These are phyloP conservation scores for Cerceris ruficornis DNA, from an alignment of 2,888 invertebrate species.

Conservation along the genomic window DNA sequence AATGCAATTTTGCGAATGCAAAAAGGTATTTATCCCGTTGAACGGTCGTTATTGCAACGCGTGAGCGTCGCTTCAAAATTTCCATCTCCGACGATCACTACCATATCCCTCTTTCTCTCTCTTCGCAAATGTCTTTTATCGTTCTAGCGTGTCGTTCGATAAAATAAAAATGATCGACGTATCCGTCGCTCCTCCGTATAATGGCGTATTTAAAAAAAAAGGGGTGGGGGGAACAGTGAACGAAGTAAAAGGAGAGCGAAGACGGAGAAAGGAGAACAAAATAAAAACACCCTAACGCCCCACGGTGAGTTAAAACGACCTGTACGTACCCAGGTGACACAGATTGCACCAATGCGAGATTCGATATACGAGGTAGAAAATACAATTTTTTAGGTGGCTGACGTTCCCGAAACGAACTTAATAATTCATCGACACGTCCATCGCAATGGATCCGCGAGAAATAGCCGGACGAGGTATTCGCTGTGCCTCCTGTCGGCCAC, in stretches of 20 bases:
- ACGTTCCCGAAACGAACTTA: constrained; percentile 18
- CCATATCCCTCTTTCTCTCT: not conserved
- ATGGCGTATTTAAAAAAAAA: not conserved
- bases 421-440: constrained; percentile 28
- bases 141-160: not conserved
- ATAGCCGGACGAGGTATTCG: not conserved
- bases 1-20: not conserved
- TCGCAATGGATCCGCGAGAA: constrained; percentile 9
- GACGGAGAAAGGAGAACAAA: too few relatives aligned
- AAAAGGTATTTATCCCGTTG: not conserved
- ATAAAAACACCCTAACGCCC: too few relatives aligned
- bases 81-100: not conserved
- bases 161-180: constrained; percentile 1
- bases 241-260: not conserved
- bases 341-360: constrained; percentile 3
- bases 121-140: not conserved
- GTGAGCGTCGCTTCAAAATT: not conserved
- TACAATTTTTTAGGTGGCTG: constrained; percentile 9
- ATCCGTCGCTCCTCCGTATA: not conserved
- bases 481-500: constrained; percentile 1
- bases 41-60: not conserved
- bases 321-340: not conserved
- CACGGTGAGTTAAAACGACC: not conserved
- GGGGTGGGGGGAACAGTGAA: not conserved
- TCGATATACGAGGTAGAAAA: constrained; percentile 4